Evolutionary conservation across 2,113 vertebrate genomes (phyloP).

Genomic region (Prietella phreatophila): DNA sequence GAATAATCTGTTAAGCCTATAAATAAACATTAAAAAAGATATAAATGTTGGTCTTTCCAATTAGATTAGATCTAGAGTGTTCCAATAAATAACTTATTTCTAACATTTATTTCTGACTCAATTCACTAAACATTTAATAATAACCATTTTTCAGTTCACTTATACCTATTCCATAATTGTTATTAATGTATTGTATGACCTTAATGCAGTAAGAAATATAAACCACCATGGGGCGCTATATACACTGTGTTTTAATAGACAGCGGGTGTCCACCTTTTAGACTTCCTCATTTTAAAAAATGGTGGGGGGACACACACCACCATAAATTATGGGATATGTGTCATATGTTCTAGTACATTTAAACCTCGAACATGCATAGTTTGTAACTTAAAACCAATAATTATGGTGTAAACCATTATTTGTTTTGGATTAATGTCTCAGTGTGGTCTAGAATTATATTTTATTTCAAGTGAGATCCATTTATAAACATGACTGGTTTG

Average conservation of each 20-base stretch:
- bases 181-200: neutral
- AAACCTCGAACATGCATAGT: neutral
- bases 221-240: slow-evolving; percentile 34
- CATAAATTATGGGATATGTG: slow-evolving; percentile 8
- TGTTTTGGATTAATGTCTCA: no score
- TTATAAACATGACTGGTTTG: no score
- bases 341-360: neutral
- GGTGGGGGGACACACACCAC: neutral
- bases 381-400: no score
- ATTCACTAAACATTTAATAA: neutral
- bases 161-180: neutral
- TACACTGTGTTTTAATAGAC: neutral
- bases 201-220: neutral
- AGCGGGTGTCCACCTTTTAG: neutral
- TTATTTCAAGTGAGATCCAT: no score
- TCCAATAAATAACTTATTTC: neutral
- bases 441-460: no score
- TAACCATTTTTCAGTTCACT: neutral
- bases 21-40: neutral
- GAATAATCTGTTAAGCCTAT: neutral
- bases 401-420: no score
- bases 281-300: no score
- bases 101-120: neutral
- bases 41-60: neutral
- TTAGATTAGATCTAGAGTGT: neutral